A percentile compares a stretch with the other conserved stretches of the same genome.
Conservation (phyloP, 2,113 vertebrate species). For the Rhizomys pruinosus region DNA sequence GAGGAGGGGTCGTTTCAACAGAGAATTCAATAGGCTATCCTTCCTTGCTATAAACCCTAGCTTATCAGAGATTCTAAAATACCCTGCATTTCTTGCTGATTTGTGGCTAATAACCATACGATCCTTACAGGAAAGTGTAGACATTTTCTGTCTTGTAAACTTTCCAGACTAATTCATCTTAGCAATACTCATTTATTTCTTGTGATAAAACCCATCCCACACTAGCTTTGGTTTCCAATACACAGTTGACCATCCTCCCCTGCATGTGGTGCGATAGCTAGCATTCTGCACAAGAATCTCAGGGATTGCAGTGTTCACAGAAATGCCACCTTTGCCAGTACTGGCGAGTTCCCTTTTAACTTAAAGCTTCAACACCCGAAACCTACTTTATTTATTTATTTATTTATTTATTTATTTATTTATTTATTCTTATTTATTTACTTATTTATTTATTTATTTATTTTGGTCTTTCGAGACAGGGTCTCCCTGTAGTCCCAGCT, state of each 20-base stretch:
- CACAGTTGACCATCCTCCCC: background rate
- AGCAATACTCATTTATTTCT: slow-evolving; percentile 28
- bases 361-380: slow-evolving; percentile 19
- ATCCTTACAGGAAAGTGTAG: background rate
- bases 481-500: too few relatives aligned
- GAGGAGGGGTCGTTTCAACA: slow-evolving; percentile 11
- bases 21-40: background rate
- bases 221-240: background rate
- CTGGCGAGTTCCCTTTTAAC: background rate
- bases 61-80: slow-evolving; percentile 19
- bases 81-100: background rate
- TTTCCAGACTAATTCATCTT: background rate
- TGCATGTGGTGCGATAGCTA: background rate
- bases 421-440: too few relatives aligned
- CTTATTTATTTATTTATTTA: too few relatives aligned
- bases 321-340: background rate
- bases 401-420: too few relatives aligned
- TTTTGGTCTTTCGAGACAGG: too few relatives aligned
- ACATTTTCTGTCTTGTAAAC: slow-evolving; percentile 5
- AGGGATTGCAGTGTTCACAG: background rate
- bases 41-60: background rate
- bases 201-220: background rate
- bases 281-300: background rate
- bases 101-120: background rate
- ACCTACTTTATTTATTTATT: too few relatives aligned